Conservation (phyloP, 2,113 vertebrate species). For the Epinephelus cyanopodus region DNA sequence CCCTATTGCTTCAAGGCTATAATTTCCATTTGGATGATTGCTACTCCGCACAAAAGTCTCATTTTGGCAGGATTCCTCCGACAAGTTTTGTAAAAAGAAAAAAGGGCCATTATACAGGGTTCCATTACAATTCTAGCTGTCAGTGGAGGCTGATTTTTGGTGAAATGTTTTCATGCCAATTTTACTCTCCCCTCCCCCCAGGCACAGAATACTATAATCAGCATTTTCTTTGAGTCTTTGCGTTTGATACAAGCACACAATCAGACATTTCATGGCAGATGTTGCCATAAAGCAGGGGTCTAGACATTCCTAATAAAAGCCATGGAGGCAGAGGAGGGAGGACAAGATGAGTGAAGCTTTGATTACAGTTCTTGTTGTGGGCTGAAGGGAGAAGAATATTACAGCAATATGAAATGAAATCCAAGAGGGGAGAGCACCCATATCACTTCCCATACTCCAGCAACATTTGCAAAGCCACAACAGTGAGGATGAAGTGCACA, state of each 20-base stretch:
- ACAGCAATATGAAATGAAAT: conserved; percentile 66
- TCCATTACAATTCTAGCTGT: conserved; percentile 54
- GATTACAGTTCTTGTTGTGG: conserved; percentile 71
- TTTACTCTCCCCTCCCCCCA: conserved; percentile 15
- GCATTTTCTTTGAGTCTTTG: conserved; percentile 60
- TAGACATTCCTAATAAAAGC: conserved; percentile 66
- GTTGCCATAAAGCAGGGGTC: conserved; percentile 59
- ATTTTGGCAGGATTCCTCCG: conserved; percentile 31
- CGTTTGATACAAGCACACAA: conserved; percentile 63
- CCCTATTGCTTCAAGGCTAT: conserved; percentile 51
- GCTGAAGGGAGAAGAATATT: conserved; percentile 55
- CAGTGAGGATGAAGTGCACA: conserved; percentile 4
- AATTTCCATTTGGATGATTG: conserved; percentile 61
- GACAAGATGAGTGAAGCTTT: conserved; percentile 67
- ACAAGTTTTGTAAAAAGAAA: conserved; percentile 49
- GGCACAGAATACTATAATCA: conserved; percentile 63
- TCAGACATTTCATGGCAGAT: conserved; percentile 61
- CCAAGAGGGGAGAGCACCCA: conserved; percentile 31
- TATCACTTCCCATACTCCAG: conserved; percentile 21
- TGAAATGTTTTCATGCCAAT: conserved; percentile 64
- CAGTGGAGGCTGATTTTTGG: conserved; percentile 39
- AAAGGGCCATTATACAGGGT: conserved; percentile 35
- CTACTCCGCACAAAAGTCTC: conserved; percentile 34
- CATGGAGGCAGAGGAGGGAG: conserved; percentile 49
- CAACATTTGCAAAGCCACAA: conserved; percentile 48